Evolutionary conservation across 2,113 vertebrate genomes (phyloP).

Genomic region (Dermatemys mawii): DNA sequence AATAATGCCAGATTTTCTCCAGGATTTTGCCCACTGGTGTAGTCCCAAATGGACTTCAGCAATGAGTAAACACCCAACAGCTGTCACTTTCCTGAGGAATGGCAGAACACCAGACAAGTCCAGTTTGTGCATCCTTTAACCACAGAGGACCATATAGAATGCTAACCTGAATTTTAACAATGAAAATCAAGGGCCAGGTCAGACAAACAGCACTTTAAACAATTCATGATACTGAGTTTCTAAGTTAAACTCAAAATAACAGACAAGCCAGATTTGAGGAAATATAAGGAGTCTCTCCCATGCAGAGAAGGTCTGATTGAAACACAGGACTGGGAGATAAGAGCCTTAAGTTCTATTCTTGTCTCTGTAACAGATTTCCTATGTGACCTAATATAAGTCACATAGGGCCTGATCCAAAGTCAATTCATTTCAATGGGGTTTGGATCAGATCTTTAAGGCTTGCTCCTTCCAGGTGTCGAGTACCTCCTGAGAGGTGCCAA

Average conservation of each 20-base stretch:
- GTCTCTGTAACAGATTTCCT: not conserved
- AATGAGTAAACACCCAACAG: conserved; percentile 47
- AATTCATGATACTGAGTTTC: conserved; percentile 61
- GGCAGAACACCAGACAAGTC: conserved; percentile 5
- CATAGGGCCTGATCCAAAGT: not conserved
- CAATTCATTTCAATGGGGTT: not conserved
- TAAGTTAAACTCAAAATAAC: conserved; percentile 56
- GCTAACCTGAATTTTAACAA: conserved; percentile 48
- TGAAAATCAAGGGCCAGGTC: conserved; percentile 53
- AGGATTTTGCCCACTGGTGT: conserved; percentile 43
- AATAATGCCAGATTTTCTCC: conserved; percentile 46
- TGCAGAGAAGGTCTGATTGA: conserved; percentile 17
- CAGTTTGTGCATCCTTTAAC: not conserved
- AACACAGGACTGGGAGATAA: not conserved
- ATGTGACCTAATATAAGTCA: conserved; percentile 27
- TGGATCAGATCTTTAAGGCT: not conserved
- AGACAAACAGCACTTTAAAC: conserved; percentile 41
- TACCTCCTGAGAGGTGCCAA: not conserved
- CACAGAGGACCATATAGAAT: conserved; percentile 50
- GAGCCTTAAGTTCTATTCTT: not conserved
- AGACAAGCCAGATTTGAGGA: conserved; percentile 20
- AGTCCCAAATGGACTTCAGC: not conserved
- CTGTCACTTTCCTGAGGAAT: conserved; percentile 41
- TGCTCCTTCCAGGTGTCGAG: not conserved
- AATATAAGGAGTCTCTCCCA: conserved; percentile 15